A percentile compares a stretch with the other conserved stretches of the same genome.
Conservation (phyloP, 1,140 invertebrate species). For the Drosophila cardini region DNA sequence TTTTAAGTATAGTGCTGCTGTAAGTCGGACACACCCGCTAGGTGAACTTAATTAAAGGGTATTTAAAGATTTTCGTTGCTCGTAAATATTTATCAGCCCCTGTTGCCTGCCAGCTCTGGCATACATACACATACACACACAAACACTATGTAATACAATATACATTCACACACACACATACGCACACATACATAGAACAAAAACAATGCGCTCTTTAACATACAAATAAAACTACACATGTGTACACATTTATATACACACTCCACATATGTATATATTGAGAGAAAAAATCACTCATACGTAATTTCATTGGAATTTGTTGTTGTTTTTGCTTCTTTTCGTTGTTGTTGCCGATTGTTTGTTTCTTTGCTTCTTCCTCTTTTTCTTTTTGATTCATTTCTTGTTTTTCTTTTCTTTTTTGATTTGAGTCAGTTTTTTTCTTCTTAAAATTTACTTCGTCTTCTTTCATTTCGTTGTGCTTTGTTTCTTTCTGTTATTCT, state of each 20-base stretch:
- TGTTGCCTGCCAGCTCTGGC: constrained; percentile 27
- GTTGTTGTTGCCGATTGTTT: constrained; percentile 46
- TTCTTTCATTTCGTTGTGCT: constrained; percentile 29
- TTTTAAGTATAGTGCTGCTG: background rate
- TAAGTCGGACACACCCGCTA: background rate
- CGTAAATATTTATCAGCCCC: constrained; percentile 60
- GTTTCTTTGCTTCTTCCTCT: constrained; percentile 26
- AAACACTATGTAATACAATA: constrained; percentile 18
- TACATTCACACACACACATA: constrained; percentile 8
- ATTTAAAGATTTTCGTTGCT: constrained; percentile 27
- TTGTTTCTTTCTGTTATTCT: constrained; percentile 14
- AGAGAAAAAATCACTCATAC: constrained; percentile 50
- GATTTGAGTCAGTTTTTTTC: constrained; percentile 7
- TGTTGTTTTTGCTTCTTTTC: constrained; percentile 21
- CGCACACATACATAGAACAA: constrained; percentile 36
- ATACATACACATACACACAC: constrained; percentile 22
- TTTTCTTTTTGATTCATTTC: constrained; percentile 16
- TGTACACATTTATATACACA: background rate
- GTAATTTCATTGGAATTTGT: constrained; percentile 71
- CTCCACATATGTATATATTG: no score
- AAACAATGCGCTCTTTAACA: constrained; percentile 62
- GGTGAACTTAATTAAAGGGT: background rate
- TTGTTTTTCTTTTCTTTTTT: constrained; percentile 27
- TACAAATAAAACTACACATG: constrained; percentile 1
- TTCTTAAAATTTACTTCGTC: constrained; percentile 15